These are phyloP conservation scores for Melitaea athalia DNA, from an alignment of 2,888 invertebrate species.

Conservation along the genomic window DNA sequence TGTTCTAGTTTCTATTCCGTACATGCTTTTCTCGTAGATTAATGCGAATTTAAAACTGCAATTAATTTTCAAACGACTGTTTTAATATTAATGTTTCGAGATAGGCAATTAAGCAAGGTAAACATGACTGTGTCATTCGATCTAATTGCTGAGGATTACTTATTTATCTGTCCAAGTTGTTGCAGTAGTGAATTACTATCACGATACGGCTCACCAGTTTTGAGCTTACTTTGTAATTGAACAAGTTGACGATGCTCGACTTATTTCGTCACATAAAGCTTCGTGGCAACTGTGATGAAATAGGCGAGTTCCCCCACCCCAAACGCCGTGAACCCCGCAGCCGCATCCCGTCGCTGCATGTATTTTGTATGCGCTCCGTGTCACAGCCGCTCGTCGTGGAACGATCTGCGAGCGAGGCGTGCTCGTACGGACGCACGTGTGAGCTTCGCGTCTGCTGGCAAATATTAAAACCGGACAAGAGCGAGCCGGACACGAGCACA, in stretches of 20 bases:
- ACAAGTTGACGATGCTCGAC: slow-evolving; percentile 1
- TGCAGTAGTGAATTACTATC: neutral
- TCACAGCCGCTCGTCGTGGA: too few species aligned
- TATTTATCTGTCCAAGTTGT: neutral
- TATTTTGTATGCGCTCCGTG: slow-evolving; percentile 15
- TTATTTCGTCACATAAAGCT: slow-evolving; percentile 24
- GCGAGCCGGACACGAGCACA: neutral
- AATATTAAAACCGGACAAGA: neutral
- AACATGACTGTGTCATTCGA: too few species aligned
- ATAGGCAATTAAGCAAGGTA: too few species aligned
- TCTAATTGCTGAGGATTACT: neutral
- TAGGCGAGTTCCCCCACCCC: slow-evolving; percentile 15
- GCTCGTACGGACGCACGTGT: neutral
- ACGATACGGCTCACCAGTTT: neutral
- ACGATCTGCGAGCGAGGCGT: neutral
- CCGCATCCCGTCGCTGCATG: slow-evolving; percentile 7
- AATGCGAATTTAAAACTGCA: neutral
- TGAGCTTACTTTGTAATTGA: neutral
- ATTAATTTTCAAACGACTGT: neutral
- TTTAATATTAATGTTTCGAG: neutral
- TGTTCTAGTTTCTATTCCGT: neutral
- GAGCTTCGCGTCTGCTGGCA: too few species aligned
- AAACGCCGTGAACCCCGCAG: too few species aligned
- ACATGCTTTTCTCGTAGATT: neutral
- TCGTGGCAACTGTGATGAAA: slow-evolving; percentile 13